phyloP scores from a whole-genome alignment of 2,888 invertebrate species.

The Epistrophe eligans region DNA sequence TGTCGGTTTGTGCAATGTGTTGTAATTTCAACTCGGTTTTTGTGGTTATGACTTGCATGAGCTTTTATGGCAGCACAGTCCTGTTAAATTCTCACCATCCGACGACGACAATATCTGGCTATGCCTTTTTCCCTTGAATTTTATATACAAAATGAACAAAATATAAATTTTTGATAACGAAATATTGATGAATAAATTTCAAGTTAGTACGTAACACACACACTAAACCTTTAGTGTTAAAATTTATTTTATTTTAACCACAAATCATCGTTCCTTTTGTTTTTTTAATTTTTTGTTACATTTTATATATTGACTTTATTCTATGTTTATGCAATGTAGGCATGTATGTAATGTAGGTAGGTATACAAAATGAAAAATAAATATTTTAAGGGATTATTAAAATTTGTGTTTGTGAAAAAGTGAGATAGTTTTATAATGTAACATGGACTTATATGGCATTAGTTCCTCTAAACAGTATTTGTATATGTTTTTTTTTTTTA shows the following conservation, averaged over 20 bases:
- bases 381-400: constrained; percentile 46
- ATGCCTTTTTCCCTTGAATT: background rate
- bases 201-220: constrained; percentile 4
- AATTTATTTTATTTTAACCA: constrained; percentile 58
- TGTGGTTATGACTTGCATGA: constrained; percentile 50
- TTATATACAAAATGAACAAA: constrained; percentile 19
- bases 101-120: constrained; percentile 8
- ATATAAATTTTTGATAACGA: constrained; percentile 55
- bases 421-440: background rate
- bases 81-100: constrained; percentile 30
- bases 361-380: constrained; percentile 15
- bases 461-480: constrained; percentile 37
- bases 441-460: background rate
- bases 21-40: constrained; percentile 54
- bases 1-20: constrained; percentile 45
- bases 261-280: constrained; percentile 53
- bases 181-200: constrained; percentile 68
- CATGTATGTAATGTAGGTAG: too few species aligned
- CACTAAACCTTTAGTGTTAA: background rate
- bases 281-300: background rate
- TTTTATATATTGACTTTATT: constrained; percentile 33
- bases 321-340: background rate
- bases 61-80: constrained; percentile 44
- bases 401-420: constrained; percentile 25
- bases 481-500: constrained; percentile 13